Evolutionary conservation across 2,888 invertebrate species (phyloP), one percentile per base, ranked within the genome.

Genomic region (Chloromyia formosa): DNA sequence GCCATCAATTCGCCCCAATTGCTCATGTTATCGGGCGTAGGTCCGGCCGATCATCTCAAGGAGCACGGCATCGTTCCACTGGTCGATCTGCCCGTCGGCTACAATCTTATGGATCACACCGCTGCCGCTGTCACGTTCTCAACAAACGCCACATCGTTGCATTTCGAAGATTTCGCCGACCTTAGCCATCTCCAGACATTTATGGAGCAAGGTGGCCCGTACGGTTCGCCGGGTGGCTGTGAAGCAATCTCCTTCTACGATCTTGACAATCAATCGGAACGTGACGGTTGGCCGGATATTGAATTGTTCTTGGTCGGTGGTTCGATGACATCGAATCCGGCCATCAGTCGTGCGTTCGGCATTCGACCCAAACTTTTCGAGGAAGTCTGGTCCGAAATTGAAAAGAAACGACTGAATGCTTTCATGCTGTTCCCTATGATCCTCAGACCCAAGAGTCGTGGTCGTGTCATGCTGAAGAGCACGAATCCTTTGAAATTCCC

Each of bases 1-100:
- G 89, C 93, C 2, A 89, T 94, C 42, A 92, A 93, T 83, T 89
- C 93, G 5, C 93, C 94, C 0, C 93, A 94, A 82, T 81, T 95
- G 5, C 84, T 95, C 18, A 91, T 94, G 91, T 83, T 94, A 16
- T 94, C 94, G 1, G 95, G 94, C 2, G 88, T 94, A 9, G 92
- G 92, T 0, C 91, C 91, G 0, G 87, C 83, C 75, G 84, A 87
- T 40, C 89, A 92, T 80, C 84, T 92, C 66, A 84, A 87, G 75
- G 83, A 87, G 1, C 81, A 88, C 1, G 86, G 86, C 75, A 87
- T 87, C 56, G 90, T 91, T 53, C 84, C 87, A 1, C 85, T 89
- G 0, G 79, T 89, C 0, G 88, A 91, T 82, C 84, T 90, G 42
- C 87, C 87, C 5, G 92, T 93, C 0, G 93, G 93, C 1, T 87